Conservation (phyloP, 2,797 vertebrate species). For the Rhynchotus rufescens region DNA sequence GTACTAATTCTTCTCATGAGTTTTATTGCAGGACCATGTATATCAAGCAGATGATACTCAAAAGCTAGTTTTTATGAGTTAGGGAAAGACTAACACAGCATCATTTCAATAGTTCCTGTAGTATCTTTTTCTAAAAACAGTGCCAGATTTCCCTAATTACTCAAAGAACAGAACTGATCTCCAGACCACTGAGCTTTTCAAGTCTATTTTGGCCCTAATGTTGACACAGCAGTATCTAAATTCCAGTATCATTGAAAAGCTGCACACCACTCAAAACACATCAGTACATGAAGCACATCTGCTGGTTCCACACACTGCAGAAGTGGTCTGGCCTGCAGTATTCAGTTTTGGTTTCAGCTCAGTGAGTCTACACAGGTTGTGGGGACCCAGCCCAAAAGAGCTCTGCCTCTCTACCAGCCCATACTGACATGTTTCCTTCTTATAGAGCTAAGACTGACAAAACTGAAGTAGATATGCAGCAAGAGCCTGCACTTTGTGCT, state of each 20-base stretch:
- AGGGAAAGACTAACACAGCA: neutral
- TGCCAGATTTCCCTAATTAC: neutral
- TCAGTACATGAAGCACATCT: rapidly evolving
- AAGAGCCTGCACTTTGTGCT: neutral
- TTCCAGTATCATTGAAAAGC: neutral
- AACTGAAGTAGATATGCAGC: neutral
- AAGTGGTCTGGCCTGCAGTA: rapidly evolving
- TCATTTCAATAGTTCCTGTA: neutral
- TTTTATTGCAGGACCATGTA: rapidly evolving
- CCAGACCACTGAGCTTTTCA: neutral
- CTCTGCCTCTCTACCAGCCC: neutral
- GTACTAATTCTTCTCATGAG: no score
- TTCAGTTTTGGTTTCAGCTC: neutral
- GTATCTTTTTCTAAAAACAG: neutral
- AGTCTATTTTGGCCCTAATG: rapidly evolving
- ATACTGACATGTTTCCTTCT: neutral
- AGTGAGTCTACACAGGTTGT: rapidly evolving
- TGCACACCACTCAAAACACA: neutral
- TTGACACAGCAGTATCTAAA: neutral
- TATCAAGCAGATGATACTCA: neutral
- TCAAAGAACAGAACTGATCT: rapidly evolving
- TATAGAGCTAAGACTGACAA: neutral
- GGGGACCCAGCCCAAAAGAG: neutral
- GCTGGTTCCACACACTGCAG: neutral
- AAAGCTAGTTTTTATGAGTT: neutral